Evolutionary conservation across 2,113 vertebrate genomes (phyloP).

Genomic region (Columbina picui): DNA sequence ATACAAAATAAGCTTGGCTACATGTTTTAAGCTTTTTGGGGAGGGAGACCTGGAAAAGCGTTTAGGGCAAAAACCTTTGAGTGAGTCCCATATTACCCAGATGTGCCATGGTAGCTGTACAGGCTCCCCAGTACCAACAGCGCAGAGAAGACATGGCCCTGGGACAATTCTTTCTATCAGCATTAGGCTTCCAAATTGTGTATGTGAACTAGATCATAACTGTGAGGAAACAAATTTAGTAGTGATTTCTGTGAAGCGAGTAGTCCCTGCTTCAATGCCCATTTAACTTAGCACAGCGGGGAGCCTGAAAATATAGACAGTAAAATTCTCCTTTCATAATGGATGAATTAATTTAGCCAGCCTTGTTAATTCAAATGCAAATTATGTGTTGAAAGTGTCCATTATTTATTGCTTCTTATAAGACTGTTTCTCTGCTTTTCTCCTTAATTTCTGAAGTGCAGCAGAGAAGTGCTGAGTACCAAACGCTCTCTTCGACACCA

Average conservation of each 20-base stretch:
- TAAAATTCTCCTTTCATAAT: slow-evolving; percentile 59
- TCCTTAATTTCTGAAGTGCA: slow-evolving; percentile 30
- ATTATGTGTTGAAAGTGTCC: slow-evolving; percentile 55
- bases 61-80: background rate
- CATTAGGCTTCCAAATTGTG: background rate
- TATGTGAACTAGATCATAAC: background rate
- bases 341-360: slow-evolving; percentile 61
- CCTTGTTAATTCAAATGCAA: slow-evolving; percentile 65
- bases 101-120: background rate
- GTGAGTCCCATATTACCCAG: background rate
- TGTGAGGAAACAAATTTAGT: slow-evolving; percentile 23
- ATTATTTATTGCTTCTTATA: slow-evolving; percentile 66
- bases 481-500: background rate
- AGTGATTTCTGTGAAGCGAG: background rate
- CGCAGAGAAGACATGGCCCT: background rate
- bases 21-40: background rate
- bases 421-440: slow-evolving; percentile 32
- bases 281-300: slow-evolving; percentile 37
- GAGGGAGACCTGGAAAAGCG: background rate
- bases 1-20: background rate
- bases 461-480: slow-evolving; percentile 27
- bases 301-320: slow-evolving; percentile 44
- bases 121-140: background rate
- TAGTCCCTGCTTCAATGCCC: background rate
- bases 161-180: background rate